Evolutionary conservation across 2,113 vertebrate genomes (phyloP), one percentile per base, ranked within the genome.

Genomic region (Dasypus novemcinctus): DNA sequence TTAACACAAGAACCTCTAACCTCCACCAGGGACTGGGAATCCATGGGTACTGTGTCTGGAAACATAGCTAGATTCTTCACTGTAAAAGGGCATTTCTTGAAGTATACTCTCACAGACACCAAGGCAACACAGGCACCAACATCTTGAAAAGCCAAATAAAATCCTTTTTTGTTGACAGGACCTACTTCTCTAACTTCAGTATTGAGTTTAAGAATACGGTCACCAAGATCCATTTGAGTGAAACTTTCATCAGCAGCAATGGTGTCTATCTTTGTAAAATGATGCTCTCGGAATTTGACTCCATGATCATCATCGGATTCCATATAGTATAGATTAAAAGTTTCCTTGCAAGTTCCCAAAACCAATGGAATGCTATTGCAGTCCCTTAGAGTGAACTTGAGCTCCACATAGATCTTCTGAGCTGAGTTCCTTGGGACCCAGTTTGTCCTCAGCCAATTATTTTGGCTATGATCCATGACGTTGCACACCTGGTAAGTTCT

Each of bases 401-500:
- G 99, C 96, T 99, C 99, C 97, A 99, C 99, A 6, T 99, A 99
- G 96, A 99, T 99, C 98, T 99, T 99, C 98, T 99, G 99, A 88
- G 99, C 99, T 29, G 99, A 99, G 96, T 99, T 99, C 74, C 99
- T 99, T 33, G 99, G 98, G 97, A 99, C 99, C 99, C 99, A 99
- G 98, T 99, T 99, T 97, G 99, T 99, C 96, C 99, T 98, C 97
- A 99, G 99, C 99, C 99, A 99, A 93, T 99, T 99, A 98, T 99
- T 99, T 98, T 99, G 99, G 97, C 99, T 99, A 90, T 99, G 99
- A 96, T 99, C 99, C 99, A 99, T 99, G 95, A 99, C 99, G 82
- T 99, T 99, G 98, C 99, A 99, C 92, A 99, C 99, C 97, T 99
- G 99, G 98, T 99, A 99, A 75, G 99, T 99, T 97, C 99, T 98